These are phyloP conservation scores for Oreochromis niloticus DNA, from an alignment of 2,113 vertebrate species.

Conservation along the genomic window DNA sequence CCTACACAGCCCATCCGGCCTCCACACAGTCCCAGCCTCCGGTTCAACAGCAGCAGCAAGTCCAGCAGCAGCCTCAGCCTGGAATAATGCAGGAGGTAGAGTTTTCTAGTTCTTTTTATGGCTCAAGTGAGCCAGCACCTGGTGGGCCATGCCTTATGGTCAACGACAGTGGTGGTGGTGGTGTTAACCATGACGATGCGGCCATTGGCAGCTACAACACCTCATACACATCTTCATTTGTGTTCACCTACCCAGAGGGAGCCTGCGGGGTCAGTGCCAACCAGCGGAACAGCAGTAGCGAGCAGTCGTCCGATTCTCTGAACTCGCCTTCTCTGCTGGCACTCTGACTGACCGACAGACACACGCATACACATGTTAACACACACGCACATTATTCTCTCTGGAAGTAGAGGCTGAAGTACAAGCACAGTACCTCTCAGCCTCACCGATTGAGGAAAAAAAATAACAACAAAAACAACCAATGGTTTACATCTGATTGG, in stretches of 20 bases:
- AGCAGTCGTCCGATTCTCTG: conserved; percentile 92
- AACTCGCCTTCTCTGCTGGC: conserved; percentile 93
- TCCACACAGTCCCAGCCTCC: conserved; percentile 69
- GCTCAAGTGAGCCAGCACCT: conserved; percentile 77
- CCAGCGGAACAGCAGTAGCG: conserved; percentile 94
- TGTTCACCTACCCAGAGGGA: conserved; percentile 99
- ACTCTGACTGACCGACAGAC: conserved; percentile 78
- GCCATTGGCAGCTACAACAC: conserved; percentile 80
- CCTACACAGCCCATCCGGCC: conserved; percentile 72
- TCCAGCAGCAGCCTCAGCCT: conserved; percentile 62
- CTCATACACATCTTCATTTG: conserved; percentile 98
- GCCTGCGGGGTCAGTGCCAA: conserved; percentile 86
- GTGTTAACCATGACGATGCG: conserved; percentile 72
- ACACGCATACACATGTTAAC: conserved; percentile 33
- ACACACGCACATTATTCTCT: conserved; percentile 8
- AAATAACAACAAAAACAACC: neutral
- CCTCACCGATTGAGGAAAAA: conserved; percentile 8
- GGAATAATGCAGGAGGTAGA: conserved; percentile 86
- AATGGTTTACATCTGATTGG: conserved; percentile 16
- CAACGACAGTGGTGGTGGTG: conserved; percentile 66
- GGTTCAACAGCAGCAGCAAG: conserved; percentile 54
- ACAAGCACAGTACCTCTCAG: conserved; percentile 15
- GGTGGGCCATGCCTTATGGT: conserved; percentile 79
- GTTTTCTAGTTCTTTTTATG: conserved; percentile 90
- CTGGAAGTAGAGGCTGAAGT: conserved; percentile 39